Base-by-base conservation (phyloP, 2,797 vertebrate species). In the Parauchenoglanis ngamensis region DNA sequence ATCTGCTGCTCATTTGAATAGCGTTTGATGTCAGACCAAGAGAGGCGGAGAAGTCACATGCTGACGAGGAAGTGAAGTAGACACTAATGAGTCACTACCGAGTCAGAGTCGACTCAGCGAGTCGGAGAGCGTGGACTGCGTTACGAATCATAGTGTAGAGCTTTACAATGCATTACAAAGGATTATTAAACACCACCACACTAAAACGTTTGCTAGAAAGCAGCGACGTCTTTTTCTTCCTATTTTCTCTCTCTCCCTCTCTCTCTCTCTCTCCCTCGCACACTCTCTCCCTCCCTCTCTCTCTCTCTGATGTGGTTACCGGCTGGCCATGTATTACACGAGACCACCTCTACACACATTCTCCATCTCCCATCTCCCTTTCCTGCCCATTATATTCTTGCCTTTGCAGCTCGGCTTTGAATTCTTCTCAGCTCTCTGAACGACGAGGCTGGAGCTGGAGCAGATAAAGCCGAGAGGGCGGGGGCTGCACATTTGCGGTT, bases 1-100 rank as follows among this genome's bases (percentile, higher is more conserved):
- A 65, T 83, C 85, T 84, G 78, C 61, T 83, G 72, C 85, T 91
- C 72, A 89, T 89, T 89, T 89, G 73, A 90, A 90, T 87, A 87
- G 31, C 40, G 73, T 86, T 91, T 91, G 67, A 88, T 88, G 84
- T 85, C 10, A 15, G 86, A 85, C 88, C 79, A 88, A 87, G 81
- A 81, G 88, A 86, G 87, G 83, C 44, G 85, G 89, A 65, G 79
- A 87, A 85, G 78, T 87, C 28, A 68, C 77, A 79, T 56, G 67
- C 76, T 81, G 77, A 91, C 84, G 86, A 86, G 84, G 52, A 90
- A 91, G 86, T 85, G 65, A 88, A 89, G 88, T 7, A 85, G 85
- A 90, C 83, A 28, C 85, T 86, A 89, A 87, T 86, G 88, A 90
- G 80, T 46, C 73, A 7, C 17, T 83, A 21, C 15, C 15, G 59